phyloP scores from a whole-genome alignment of 2,113 vertebrate species.

The Festucalex cinctus region DNA sequence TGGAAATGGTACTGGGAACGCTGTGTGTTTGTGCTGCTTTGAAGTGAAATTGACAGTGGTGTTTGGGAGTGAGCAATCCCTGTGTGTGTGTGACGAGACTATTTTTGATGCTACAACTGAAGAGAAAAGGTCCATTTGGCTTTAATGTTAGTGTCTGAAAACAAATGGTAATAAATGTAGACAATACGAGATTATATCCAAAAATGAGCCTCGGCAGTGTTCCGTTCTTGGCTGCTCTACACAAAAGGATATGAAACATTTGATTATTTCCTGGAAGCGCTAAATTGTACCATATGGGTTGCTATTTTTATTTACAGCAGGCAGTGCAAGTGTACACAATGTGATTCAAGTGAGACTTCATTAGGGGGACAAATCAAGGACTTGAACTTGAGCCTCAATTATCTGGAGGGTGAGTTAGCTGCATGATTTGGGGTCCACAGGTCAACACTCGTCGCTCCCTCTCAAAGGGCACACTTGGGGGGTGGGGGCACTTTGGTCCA shows the following conservation, averaged over 20 bases:
- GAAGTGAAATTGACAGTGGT: conserved; percentile 47
- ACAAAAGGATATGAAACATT: not conserved
- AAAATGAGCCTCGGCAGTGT: not conserved
- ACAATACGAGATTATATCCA: not conserved
- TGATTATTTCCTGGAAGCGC: conserved; percentile 3
- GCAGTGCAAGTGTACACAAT: conserved; percentile 20
- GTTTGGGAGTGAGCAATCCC: conserved; percentile 24
- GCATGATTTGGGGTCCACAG: conserved; percentile 20
- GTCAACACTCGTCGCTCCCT: conserved; percentile 29
- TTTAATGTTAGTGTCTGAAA: not conserved
- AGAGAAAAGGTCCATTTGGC: conserved; percentile 6
- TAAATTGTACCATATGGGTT: not conserved
- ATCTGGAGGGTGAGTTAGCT: conserved; percentile 23
- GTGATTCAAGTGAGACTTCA: conserved; percentile 42
- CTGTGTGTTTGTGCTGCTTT: conserved; percentile 45
- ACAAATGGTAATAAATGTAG: not conserved
- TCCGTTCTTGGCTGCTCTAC: not conserved
- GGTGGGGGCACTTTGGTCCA: not conserved
- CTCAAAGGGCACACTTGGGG: not conserved
- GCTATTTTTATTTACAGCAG: conserved; percentile 2
- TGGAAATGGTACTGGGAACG: conserved; percentile 21
- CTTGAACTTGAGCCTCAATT: conserved; percentile 41
- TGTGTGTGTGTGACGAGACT: conserved; percentile 17
- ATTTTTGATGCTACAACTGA: conserved; percentile 19
- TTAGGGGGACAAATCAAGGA: conserved; percentile 40